Percentiles rank a stretch among this genome's conserved stretches.
These are phyloP conservation scores for Anorthoa munda DNA, from an alignment of 2,888 invertebrate species.

Conservation along the genomic window DNA sequence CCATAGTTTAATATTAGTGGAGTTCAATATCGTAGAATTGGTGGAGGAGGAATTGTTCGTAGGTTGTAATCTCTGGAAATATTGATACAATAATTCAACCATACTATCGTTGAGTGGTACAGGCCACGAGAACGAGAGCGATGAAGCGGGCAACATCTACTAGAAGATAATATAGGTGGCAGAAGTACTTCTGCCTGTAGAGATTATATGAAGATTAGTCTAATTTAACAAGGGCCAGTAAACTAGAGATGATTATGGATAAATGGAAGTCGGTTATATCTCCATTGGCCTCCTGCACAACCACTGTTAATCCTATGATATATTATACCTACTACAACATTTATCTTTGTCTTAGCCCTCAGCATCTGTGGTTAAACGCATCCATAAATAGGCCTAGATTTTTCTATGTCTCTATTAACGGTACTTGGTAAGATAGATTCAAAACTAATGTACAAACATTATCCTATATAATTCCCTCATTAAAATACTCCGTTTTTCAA, in stretches of 20 bases:
- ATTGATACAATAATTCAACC: too few species aligned
- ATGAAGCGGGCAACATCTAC: too few species aligned
- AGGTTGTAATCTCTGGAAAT: too few species aligned
- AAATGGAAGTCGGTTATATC: background rate
- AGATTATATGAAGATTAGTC: background rate
- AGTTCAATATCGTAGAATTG: too few species aligned
- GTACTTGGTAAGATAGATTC: constrained; percentile 45
- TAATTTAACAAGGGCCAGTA: background rate
- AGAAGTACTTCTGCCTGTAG: background rate
- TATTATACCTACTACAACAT: too few species aligned
- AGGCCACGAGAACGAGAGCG: too few species aligned
- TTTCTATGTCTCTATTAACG: background rate
- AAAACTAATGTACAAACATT: constrained; percentile 16
- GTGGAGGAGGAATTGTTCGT: too few species aligned
- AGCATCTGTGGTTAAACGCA: background rate
- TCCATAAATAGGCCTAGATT: background rate
- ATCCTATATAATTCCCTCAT: background rate
- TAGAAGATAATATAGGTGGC: background rate
- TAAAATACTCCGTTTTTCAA: background rate
- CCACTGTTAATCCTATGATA: background rate
- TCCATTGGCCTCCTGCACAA: background rate
- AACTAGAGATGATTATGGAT: background rate
- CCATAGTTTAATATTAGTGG: too few species aligned
- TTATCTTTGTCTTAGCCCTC: background rate
- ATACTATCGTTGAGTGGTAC: too few species aligned